phyloP scores from a whole-genome alignment of 64 coral and sea anemone species.

The Platygyra sinensis region DNA sequence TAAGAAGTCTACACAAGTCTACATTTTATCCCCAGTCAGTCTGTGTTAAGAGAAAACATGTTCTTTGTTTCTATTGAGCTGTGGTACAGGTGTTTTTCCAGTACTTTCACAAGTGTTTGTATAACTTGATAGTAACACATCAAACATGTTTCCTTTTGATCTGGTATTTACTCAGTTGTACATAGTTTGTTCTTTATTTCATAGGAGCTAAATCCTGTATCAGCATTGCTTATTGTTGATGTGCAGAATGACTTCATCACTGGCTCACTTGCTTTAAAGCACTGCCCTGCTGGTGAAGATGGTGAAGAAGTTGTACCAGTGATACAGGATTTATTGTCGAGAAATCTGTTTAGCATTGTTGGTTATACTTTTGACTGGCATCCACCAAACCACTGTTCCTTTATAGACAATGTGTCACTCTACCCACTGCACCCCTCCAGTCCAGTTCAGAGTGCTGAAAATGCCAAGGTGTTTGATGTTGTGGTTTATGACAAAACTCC shows the following conservation, averaged over 20 bases:
- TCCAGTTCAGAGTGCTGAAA: conserved; percentile 33
- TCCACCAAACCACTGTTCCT: conserved; percentile 86
- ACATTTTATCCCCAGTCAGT: no score
- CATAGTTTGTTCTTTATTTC: background rate
- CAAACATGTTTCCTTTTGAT: no score
- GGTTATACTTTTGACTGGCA: conserved; percentile 91
- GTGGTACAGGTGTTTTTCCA: no score
- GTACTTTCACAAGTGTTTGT: background rate
- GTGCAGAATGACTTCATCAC: conserved; percentile 96
- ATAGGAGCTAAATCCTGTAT: conserved; percentile 32
- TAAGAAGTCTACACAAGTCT: no score
- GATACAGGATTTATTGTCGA: conserved; percentile 68
- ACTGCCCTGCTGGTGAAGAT: conserved; percentile 73
- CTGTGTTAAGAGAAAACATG: no score
- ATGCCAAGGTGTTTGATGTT: conserved; percentile 79
- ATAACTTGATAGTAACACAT: no score
- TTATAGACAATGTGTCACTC: conserved; percentile 69
- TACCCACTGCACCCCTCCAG: conserved; percentile 79
- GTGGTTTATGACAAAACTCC: conserved; percentile 66
- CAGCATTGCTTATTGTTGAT: conserved; percentile 80
- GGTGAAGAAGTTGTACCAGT: conserved; percentile 71
- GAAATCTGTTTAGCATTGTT: conserved; percentile 63
- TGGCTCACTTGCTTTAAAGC: conserved; percentile 75
- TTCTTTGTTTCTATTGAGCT: no score
- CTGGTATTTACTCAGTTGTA: no score